Evolutionary conservation across 2,888 invertebrate genomes (phyloP).

Genomic region (Orthonychiurus folsomi): DNA sequence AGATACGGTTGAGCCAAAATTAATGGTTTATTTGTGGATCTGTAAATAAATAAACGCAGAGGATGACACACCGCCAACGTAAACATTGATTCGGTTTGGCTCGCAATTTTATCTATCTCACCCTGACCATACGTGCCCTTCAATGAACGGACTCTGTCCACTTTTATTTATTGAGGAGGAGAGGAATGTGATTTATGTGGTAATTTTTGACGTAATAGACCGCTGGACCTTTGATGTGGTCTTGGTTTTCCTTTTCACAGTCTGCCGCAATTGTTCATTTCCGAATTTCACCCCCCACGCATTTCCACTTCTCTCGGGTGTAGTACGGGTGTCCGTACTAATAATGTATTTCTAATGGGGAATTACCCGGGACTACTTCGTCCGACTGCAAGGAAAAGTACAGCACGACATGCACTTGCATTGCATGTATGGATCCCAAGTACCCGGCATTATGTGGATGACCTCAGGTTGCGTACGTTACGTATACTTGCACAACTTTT

Average conservation of each 20-base stretch:
- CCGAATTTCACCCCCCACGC: conserved; percentile 1
- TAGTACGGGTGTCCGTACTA: too few relatives aligned
- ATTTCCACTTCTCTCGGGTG: not conserved
- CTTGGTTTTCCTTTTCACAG: too few relatives aligned
- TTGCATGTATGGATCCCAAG: too few relatives aligned
- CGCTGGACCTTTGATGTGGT: too few relatives aligned
- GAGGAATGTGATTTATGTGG: not conserved
- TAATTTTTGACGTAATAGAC: not conserved
- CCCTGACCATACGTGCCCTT: too few relatives aligned
- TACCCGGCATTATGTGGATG: too few relatives aligned
- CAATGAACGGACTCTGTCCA: too few relatives aligned
- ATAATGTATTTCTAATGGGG: not conserved
- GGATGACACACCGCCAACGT: not conserved
- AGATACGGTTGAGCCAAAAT: not conserved
- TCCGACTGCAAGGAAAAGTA: not conserved
- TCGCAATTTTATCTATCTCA: too few relatives aligned
- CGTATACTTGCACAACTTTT: not conserved
- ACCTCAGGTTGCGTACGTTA: not conserved
- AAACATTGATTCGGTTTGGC: not conserved
- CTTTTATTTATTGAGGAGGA: not conserved
- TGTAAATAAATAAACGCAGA: not conserved
- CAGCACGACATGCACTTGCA: not conserved
- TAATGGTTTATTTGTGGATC: not conserved
- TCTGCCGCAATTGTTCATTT: not conserved
- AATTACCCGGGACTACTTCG: not conserved